Evolutionary conservation across 2,888 invertebrate genomes (phyloP).

Genomic region (Heliconius sara): DNA sequence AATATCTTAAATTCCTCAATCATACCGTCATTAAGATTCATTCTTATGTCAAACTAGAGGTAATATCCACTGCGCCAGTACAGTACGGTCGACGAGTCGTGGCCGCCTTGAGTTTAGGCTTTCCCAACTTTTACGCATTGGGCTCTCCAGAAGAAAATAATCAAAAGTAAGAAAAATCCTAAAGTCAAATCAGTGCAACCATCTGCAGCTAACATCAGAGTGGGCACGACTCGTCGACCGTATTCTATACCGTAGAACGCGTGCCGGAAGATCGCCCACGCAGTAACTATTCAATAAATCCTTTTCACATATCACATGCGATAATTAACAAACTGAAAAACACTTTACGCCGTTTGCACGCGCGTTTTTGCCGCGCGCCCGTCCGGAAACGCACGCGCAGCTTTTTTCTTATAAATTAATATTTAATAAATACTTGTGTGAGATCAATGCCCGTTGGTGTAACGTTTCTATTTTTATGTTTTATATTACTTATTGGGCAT

Average conservation of each 20-base stretch:
- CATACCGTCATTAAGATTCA: background rate
- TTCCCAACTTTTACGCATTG: background rate
- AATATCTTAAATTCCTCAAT: too few species aligned
- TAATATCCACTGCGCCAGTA: background rate
- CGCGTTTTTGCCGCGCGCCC: slow-evolving; percentile 55
- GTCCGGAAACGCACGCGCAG: slow-evolving; percentile 62
- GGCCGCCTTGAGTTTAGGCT: background rate
- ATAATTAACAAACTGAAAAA: slow-evolving; percentile 57
- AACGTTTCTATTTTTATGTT: slow-evolving; percentile 33
- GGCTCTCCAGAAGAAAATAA: background rate
- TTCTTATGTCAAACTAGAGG: background rate
- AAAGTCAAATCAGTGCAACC: too few species aligned
- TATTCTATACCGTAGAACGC: background rate
- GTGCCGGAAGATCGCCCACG: slow-evolving; percentile 47
- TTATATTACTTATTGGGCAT: background rate
- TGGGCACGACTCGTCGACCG: background rate
- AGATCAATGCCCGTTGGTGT: slow-evolving; percentile 49
- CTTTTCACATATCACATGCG: slow-evolving; percentile 50
- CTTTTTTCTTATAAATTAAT: slow-evolving; percentile 56
- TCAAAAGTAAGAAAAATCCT: background rate
- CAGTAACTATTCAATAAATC: slow-evolving; percentile 50
- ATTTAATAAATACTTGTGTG: slow-evolving; percentile 46
- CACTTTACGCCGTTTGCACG: slow-evolving; percentile 56
- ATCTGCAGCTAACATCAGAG: too few species aligned
- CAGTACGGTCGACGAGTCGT: background rate